Evolutionary conservation across 2,888 invertebrate genomes (phyloP), one percentile per base, ranked within the genome.

Genomic region (Disparrhopalites patrizii): DNA sequence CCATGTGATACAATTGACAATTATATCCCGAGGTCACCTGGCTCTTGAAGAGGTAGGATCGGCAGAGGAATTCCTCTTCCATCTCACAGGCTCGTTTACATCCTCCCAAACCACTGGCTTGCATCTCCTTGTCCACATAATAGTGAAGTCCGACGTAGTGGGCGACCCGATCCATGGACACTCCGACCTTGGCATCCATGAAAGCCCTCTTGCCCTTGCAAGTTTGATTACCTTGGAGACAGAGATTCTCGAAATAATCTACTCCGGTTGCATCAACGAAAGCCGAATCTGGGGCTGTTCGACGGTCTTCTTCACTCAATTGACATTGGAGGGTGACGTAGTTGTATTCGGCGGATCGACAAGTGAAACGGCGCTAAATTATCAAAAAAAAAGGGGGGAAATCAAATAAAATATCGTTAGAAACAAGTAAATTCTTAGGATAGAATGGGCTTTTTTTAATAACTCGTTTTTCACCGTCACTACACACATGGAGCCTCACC

Each of bases 261-360:
- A 87, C 85, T 2, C 87, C 87, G 78, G 87, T 91, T 0, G 92
- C 91, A 78, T 94, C 93, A 20, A 91, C 89, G 72, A 94, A 87
- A n/a, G 92, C 88, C 77, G 89, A 90, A 77, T 90, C 91, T 1
- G 90, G 90, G 1, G 90, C 91, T 1, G 93, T 90, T 69, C 94
- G 84, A 18, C 94, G 82, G 79, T 95, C 94, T 1, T 91, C 88
- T 78, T 94, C 93, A 78, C 92, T 91, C 43, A 95, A 84, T 71
- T 93, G 90, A 77, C 94, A 95, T 77, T 93, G 88, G 79, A 94
- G 87, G 67, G 91, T 92, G 68, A 91, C 90, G 81, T 94, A 94
- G 80, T 94, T 93, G 81, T 94, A 95, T 79, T 94, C 93, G 40
- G 90, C 90, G 0, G 93, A 93, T 8, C 94, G 88, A 78, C 94